A percentile compares a stretch with the other conserved stretches of the same genome.
Evolutionary conservation across 2,888 invertebrate species (phyloP).

Genomic region (Chrysodeixis includens): DNA sequence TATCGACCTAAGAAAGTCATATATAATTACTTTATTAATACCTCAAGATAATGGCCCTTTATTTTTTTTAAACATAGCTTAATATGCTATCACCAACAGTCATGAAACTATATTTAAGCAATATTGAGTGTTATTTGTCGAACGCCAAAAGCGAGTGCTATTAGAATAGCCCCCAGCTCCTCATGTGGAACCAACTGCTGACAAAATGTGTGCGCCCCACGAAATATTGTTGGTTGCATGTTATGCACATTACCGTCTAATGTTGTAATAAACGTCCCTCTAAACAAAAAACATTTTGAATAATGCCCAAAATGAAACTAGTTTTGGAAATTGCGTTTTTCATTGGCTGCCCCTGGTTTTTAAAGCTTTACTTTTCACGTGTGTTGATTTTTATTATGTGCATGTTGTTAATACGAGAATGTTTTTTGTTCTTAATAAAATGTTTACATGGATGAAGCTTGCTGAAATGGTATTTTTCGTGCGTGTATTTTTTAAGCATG

Average conservation of each 20-base stretch:
- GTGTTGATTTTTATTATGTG: neutral
- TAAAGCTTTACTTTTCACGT: neutral
- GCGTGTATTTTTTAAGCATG: no score
- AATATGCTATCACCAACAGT: no score
- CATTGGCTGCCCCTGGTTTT: neutral
- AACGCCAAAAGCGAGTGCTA: constrained; percentile 43
- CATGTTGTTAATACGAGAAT: no score
- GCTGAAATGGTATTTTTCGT: no score
- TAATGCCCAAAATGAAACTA: neutral
- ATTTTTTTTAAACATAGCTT: no score
- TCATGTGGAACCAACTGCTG: constrained; percentile 70
- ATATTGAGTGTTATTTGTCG: neutral
- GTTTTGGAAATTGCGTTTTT: constrained; percentile 2
- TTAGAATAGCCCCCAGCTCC: constrained; percentile 55
- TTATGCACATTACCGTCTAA: constrained; percentile 55
- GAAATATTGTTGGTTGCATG: constrained; percentile 67
- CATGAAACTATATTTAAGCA: no score
- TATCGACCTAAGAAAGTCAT: no score
- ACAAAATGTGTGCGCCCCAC: constrained; percentile 70
- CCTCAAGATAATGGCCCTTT: no score
- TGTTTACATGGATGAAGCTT: no score
- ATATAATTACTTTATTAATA: no score
- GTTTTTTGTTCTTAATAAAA: no score
- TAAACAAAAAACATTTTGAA: constrained; percentile 32
- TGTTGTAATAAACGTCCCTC: constrained; percentile 27